These are phyloP conservation scores for Anoplolepis gracilipes DNA, from an alignment of 1,140 invertebrate genomes.

Conservation along the genomic window DNA sequence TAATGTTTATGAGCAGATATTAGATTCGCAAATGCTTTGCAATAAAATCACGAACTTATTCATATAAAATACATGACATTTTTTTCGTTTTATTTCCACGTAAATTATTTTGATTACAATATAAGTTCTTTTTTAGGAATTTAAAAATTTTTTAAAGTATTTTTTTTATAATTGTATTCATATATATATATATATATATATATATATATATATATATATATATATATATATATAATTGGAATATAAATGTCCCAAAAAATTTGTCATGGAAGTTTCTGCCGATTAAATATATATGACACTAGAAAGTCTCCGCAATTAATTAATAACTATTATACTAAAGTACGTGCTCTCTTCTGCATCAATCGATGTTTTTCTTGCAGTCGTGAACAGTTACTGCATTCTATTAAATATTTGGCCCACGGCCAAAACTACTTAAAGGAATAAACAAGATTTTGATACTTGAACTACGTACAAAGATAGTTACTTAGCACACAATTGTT, in stretches of 20 bases:
- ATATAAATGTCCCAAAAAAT: neutral
- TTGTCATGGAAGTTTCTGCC: neutral
- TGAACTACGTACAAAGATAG: neutral
- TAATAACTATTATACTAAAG: slow-evolving; percentile 18
- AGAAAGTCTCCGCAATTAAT: neutral
- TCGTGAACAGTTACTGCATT: slow-evolving; percentile 15
- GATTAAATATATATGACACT: neutral
- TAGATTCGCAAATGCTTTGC: neutral
- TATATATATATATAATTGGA: neutral
- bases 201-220: too few species aligned
- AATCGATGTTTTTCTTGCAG: slow-evolving; percentile 33
- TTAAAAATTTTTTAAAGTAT: too few species aligned
- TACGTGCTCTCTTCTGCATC: slow-evolving; percentile 31
- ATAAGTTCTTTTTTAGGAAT: neutral
- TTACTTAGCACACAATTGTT: neutral
- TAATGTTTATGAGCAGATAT: neutral
- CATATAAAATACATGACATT: neutral
- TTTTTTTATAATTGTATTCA: neutral
- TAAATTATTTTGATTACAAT: neutral
- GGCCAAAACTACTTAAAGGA: slow-evolving; percentile 46
- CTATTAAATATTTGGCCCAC: slow-evolving; percentile 39
- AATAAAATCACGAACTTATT: neutral
- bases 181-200: too few species aligned
- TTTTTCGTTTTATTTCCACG: neutral
- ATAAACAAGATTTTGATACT: slow-evolving; percentile 49